Base-by-base conservation (phyloP, 1,140 invertebrate species). In the Drosophila lacertosa region DNA sequence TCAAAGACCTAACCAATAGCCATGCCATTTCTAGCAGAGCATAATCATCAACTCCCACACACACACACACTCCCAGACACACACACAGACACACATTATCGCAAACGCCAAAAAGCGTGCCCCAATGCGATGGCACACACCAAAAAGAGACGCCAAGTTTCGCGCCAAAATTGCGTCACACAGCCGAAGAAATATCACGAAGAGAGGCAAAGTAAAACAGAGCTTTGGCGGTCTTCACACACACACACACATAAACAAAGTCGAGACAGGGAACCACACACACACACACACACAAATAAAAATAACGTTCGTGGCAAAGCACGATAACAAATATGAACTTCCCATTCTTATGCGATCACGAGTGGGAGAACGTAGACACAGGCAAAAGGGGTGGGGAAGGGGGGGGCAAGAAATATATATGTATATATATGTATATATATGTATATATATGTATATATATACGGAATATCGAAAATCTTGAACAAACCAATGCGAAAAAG, bases 91-190 rank as follows among this genome's bases (percentile, higher is more conserved):
- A 48, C 50, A 55, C 40, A 22, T 75, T 70, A 55, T 68, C 51
- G 69, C 60, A 64, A 39, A 66, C 53, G 57, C 55, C 57, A 47
- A 54, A 67, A 45, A 65, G 42, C n/a, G n/a, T n/a, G n/a, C n/a
- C n/a, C n/a, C n/a, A n/a, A n/a, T n/a, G n/a, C n/a, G n/a, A n/a
- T n/a, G n/a, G n/a, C n/a, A n/a, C n/a, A n/a, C n/a, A n/a, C 39
- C 62, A 70, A 68, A 58, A 73, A 71, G 55, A 35, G 82, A 86
- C 82, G 82, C 82, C 82, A 88, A 86, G 60, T 82, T 86, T 88
- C 82, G 82, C 82, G 82, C 82, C 82, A 86, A 86, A 86, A 82
- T 72, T 88, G 82, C 74, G 77, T 86, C 81, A 81, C 80, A 77
- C 60, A 63, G 40, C 51, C 24, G 45, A 33, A 58, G 78, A 47